Conservation (phyloP, 2,888 invertebrate species). For the Deilephila porcellus region DNA sequence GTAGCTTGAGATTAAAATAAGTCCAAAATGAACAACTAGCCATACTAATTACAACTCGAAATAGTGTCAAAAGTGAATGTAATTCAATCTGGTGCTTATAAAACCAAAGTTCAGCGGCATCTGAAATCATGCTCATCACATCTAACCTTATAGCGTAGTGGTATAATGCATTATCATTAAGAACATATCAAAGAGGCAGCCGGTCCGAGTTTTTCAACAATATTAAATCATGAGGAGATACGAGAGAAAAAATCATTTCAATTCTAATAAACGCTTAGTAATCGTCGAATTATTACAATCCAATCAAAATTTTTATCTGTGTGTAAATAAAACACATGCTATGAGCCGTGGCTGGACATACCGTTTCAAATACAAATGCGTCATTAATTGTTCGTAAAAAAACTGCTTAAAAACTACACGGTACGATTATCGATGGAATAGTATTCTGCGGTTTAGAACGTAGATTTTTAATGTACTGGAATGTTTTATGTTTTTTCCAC, state of each 20-base stretch:
- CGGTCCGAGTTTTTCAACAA: slow-evolving; percentile 11
- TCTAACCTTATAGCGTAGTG: neutral
- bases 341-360: slow-evolving; percentile 36
- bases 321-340: slow-evolving; percentile 1
- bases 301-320: neutral
- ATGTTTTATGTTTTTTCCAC: neutral
- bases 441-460: neutral
- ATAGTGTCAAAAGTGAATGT: neutral
- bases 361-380: slow-evolving; percentile 40
- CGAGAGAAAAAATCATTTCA: slow-evolving; percentile 20
- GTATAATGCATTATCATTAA: slow-evolving; percentile 21
- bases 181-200: slow-evolving; percentile 15
- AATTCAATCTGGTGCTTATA: neutral
- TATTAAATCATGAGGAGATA: slow-evolving; percentile 13
- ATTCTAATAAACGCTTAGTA: slow-evolving; percentile 23
- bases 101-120: neutral
- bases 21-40: too few species aligned
- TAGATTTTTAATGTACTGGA: too few species aligned
- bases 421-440: neutral
- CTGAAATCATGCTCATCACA: slow-evolving; percentile 1
- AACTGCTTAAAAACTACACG: neutral
- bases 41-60: neutral
- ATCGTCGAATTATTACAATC: slow-evolving; percentile 34
- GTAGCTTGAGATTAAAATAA: too few species aligned
- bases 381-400: slow-evolving; percentile 37